Evolutionary conservation across 1,140 invertebrate genomes (phyloP), one percentile per base, ranked within the genome.

Genomic region (Ips nitidus): DNA sequence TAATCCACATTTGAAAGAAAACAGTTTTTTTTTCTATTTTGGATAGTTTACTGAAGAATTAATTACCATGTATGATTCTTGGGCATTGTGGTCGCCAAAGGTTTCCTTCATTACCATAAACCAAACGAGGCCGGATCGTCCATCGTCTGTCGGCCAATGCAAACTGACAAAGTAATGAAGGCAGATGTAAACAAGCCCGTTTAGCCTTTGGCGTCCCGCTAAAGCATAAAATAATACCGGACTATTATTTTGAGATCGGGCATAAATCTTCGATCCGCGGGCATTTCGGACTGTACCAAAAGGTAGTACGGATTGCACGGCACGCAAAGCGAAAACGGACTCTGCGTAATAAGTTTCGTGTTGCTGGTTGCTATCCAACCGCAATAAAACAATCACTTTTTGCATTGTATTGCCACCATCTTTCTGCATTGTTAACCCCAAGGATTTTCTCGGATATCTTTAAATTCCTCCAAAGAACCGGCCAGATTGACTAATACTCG

Each of bases 141-240:
- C 22, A 50, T 56, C 53, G 53, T 56, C 38, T 40, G 38, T 56
- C 53, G n/a, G 66, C 47, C 65, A 59, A 67, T 60, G 37, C 41
- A 61, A 66, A 59, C 67, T 47, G 63, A 70, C 68, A 70, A 66
- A 57, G 55, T 74, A 74, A 74, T 70, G 70, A 74, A 66, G 70
- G 73, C 73, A 74, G 70, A 74, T 74, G 71, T 74, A 74, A 74
- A 74, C 73, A 70, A 69, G 73, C 55, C 57, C 61, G 45, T 72
- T 68, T 69, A 56, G 73, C 70, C 70, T 55, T 72, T 68, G 70
- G 73, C 73, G 62, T 57, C 64, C 60, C 60, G 55, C 65, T 67
- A 53, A 66, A 73, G 71, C 74, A 75, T 75, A 75, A 73, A 75
- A 67, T 71, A 73, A 75, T 75, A 75, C 73, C 74, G 70, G 74